Evolutionary conservation across 2,888 invertebrate genomes (phyloP).

Genomic region (Cinara cedri): DNA sequence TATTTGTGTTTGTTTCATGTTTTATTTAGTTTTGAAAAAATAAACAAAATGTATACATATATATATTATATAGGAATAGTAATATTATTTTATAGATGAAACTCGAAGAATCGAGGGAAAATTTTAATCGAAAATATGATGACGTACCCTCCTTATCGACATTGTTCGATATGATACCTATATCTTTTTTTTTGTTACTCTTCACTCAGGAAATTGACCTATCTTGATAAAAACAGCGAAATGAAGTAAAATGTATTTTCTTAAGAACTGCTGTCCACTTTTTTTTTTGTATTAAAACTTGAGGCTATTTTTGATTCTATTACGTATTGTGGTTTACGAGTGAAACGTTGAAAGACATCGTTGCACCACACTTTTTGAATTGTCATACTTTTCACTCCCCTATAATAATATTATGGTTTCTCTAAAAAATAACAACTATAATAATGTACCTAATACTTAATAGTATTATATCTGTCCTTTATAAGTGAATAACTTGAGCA

Average conservation of each 20-base stretch:
- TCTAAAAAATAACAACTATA: too few relatives aligned
- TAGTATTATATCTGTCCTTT: too few relatives aligned
- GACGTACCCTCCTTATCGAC: not conserved
- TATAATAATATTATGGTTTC: too few relatives aligned
- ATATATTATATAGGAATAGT: too few relatives aligned
- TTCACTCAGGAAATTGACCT: slow-evolving; percentile 25
- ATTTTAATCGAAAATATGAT: slow-evolving; percentile 35
- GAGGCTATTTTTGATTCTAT: not conserved
- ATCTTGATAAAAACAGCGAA: not conserved
- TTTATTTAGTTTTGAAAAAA: too few relatives aligned
- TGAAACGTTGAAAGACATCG: too few relatives aligned
- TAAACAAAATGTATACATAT: too few relatives aligned
- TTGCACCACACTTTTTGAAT: too few relatives aligned
- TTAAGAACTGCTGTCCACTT: not conserved
- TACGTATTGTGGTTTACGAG: not conserved
- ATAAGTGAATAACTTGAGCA: too few relatives aligned
- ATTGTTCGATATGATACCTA: not conserved
- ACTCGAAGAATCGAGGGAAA: not conserved
- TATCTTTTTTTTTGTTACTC: slow-evolving; percentile 25
- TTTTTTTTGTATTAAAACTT: not conserved
- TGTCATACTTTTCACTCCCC: too few relatives aligned
- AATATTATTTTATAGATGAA: slow-evolving; percentile 4
- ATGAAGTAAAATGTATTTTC: not conserved
- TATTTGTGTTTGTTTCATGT: too few relatives aligned
- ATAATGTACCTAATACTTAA: too few relatives aligned